Conservation (phyloP, 2,888 invertebrate genomes). For the Rhamphomyia laevipes region DNA sequence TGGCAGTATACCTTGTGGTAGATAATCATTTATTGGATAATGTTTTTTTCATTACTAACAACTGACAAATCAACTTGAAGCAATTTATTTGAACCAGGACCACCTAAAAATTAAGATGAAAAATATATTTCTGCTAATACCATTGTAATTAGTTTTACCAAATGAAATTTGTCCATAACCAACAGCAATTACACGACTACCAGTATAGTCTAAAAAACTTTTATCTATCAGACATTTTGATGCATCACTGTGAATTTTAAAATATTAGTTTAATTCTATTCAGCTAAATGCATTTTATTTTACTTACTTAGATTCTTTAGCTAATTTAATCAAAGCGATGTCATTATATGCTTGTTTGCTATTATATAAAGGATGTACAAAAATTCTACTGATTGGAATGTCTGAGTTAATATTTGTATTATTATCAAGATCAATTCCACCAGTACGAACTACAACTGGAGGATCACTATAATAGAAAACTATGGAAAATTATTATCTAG, state of each 20-base stretch:
- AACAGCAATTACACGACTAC: too few species aligned
- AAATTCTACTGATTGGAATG: constrained; percentile 8
- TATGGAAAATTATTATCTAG: not conserved
- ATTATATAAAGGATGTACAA: constrained; percentile 11
- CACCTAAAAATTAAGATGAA: too few species aligned
- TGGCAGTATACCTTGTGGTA: too few species aligned
- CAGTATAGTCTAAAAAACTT: too few species aligned
- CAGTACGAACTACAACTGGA: constrained; percentile 14
- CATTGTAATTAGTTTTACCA: too few species aligned
- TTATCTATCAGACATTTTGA: too few species aligned
- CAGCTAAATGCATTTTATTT: too few species aligned
- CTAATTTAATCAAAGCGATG: constrained; percentile 1
- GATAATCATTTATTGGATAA: not conserved
- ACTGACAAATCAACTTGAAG: not conserved
- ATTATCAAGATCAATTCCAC: constrained; percentile 12
- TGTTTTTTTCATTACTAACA: not conserved
- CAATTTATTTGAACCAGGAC: not conserved
- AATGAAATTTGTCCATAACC: too few species aligned
- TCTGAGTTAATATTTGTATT: not conserved
- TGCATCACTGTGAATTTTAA: too few species aligned
- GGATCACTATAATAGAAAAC: constrained; percentile 10
- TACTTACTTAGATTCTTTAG: not conserved
- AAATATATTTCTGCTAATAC: too few species aligned
- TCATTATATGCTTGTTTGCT: constrained; percentile 1
- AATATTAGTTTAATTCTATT: too few species aligned